Evolutionary conservation across 2,888 invertebrate species (phyloP).

Genomic region (Philaethria dido): DNA sequence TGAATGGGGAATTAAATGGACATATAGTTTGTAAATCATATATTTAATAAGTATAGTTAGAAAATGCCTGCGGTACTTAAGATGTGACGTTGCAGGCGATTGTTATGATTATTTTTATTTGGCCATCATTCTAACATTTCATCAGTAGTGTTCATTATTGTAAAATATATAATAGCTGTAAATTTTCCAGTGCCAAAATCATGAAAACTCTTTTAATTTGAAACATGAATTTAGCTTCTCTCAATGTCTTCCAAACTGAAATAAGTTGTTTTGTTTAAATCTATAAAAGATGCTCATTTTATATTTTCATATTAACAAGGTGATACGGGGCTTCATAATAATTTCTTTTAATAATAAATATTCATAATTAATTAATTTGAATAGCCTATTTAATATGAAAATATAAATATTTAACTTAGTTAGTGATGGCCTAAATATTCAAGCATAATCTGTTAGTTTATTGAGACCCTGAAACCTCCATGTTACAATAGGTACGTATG

Average conservation of each 20-base stretch:
- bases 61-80: constrained; percentile 41
- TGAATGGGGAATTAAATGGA: constrained; percentile 50
- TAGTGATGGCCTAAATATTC: constrained; percentile 21
- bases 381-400: constrained; percentile 5
- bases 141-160: neutral
- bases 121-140: constrained; percentile 23
- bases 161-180: neutral
- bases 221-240: constrained; percentile 15
- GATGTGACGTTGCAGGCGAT: constrained; percentile 33
- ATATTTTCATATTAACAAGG: constrained; percentile 15
- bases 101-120: constrained; percentile 33
- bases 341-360: neutral
- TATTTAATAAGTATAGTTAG: constrained; percentile 30
- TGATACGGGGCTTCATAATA: neutral
- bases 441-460: constrained; percentile 8
- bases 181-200: constrained; percentile 21
- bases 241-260: constrained; percentile 21
- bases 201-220: neutral
- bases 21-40: constrained; percentile 35
- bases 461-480: constrained; percentile 22
- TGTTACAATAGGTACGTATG: constrained; percentile 42
- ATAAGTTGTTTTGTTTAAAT: constrained; percentile 4
- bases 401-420: neutral
- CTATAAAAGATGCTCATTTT: neutral
- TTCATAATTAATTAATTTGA: neutral